Conservation (phyloP, 2,888 invertebrate species). For the Pegoplata infirma region DNA sequence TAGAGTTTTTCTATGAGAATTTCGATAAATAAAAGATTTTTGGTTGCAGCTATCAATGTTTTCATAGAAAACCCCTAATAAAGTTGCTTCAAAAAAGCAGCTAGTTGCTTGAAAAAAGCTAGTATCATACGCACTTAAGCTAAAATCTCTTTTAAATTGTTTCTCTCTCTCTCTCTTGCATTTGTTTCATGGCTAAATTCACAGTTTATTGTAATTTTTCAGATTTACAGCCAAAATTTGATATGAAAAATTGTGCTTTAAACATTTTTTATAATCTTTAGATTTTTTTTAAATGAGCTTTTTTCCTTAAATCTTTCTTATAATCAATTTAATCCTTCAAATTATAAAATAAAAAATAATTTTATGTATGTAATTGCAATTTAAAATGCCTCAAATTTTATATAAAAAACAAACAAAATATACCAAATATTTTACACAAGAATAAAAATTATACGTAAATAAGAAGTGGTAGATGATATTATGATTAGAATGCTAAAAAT, state of each 20-base stretch:
- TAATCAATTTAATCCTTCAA: not conserved
- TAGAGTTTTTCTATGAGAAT: too few species aligned
- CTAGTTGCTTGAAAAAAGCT: too few species aligned
- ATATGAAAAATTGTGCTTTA: not conserved
- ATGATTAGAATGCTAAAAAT: constrained; percentile 30
- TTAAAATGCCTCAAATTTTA: constrained; percentile 38
- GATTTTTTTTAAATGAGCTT: not conserved
- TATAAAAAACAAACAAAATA: constrained; percentile 37
- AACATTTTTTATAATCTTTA: not conserved
- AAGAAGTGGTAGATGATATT: not conserved
- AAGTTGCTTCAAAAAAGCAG: too few species aligned
- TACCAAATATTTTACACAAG: constrained; percentile 53
- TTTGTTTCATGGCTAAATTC: not conserved
- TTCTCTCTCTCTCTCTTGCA: not conserved
- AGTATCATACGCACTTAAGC: too few species aligned
- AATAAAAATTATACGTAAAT: not conserved
- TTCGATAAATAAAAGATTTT: too few species aligned
- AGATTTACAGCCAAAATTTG: constrained; percentile 2
- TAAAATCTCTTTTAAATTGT: not conserved
- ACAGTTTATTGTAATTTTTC: not conserved
- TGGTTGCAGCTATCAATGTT: too few species aligned
- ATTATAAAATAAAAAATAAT: not conserved
- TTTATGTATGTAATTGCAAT: not conserved
- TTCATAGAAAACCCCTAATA: too few species aligned
- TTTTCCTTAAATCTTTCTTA: not conserved